Evolutionary conservation across 2,797 vertebrate genomes (phyloP), one percentile per base, ranked within the genome.

Genomic region (Arvicola amphibius): DNA sequence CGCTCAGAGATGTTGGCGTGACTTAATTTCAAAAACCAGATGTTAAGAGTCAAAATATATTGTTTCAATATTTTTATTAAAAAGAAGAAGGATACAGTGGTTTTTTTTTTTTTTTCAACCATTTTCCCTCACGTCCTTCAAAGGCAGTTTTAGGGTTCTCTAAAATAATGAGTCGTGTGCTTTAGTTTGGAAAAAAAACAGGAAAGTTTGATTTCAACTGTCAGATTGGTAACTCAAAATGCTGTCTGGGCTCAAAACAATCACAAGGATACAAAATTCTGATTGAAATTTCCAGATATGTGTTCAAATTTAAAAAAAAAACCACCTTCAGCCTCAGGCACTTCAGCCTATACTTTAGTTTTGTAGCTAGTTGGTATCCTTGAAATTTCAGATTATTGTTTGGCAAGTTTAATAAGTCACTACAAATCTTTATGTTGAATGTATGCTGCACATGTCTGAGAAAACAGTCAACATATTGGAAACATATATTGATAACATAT

Each of bases 11-110:
- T 56, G 29, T 94, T 86, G 34, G 12, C 37, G 6, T 89, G 23
- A 91, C 29, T 78, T 92, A 40, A 43, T 84, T 84, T 63, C 21
- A 94, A 91, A 37, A 74, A 56, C 2, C 2, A 85, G 25, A 34
- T 59, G 25, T 88, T 87, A 91, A 71, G 4, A 80, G 37, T 48
- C 5, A n/a, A 11, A 87, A 84, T 88, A 78, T 29, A 88, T 74
- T 83, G 81, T 71, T 63, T 94, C 34, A n/a, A n/a, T 67, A 67
- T 92, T 91, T 92, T 95, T 74, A 76, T 76, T 5, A 61, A 69
- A 74, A 11, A 21, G 19, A 79, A 90, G 61, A 48, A 61, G 76
- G 59, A 79, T 10, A 29, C 46, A 5, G 1, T 3, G 5, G n/a
- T n/a, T n/a, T n/a, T n/a, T n/a, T n/a, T 63, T 63, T 73, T 77